Percentiles rank a stretch among this genome's conserved stretches.
phyloP scores from a whole-genome alignment of 1,140 invertebrate species.

The Tigriopus japonicus region DNA sequence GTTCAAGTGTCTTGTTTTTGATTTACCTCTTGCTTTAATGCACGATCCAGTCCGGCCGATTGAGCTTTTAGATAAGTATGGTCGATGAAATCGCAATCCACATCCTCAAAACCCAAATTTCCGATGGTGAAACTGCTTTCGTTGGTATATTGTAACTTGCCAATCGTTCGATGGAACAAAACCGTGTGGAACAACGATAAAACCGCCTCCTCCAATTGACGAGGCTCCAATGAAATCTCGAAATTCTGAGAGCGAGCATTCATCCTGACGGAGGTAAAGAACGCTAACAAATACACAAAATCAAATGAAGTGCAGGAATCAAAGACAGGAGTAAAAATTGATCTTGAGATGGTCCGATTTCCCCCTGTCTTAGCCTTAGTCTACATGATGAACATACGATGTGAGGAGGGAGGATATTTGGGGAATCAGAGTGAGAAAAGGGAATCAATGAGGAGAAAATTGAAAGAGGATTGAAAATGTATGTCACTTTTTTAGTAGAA shows the following conservation, averaged over 20 bases:
- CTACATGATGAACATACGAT: no score
- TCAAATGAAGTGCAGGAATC: no score
- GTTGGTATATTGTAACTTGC: constrained; percentile 84
- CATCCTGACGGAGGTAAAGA: constrained; percentile 37
- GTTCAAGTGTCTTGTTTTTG: no score
- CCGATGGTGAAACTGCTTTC: constrained; percentile 86
- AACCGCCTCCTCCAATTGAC: constrained; percentile 84
- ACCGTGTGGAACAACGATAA: constrained; percentile 73
- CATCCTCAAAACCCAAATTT: constrained; percentile 80
- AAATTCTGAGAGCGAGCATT: constrained; percentile 71
- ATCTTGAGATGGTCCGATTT: no score
- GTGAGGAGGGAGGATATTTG: no score
- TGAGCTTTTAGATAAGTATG: background rate
- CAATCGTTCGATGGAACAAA: constrained; percentile 73
- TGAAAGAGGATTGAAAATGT: no score
- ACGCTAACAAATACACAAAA: no score
- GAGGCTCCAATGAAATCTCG: constrained; percentile 66
- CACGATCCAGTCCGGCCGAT: background rate
- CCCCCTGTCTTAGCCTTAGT: no score
- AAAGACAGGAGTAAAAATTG: no score
- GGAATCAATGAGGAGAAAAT: no score
- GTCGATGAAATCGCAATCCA: constrained; percentile 85
- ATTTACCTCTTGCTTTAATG: background rate
- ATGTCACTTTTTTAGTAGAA: no score
- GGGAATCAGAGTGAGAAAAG: no score